These are phyloP conservation scores for Ailuropoda melanoleuca DNA, from an alignment of 2,113 vertebrate species.

Conservation along the genomic window DNA sequence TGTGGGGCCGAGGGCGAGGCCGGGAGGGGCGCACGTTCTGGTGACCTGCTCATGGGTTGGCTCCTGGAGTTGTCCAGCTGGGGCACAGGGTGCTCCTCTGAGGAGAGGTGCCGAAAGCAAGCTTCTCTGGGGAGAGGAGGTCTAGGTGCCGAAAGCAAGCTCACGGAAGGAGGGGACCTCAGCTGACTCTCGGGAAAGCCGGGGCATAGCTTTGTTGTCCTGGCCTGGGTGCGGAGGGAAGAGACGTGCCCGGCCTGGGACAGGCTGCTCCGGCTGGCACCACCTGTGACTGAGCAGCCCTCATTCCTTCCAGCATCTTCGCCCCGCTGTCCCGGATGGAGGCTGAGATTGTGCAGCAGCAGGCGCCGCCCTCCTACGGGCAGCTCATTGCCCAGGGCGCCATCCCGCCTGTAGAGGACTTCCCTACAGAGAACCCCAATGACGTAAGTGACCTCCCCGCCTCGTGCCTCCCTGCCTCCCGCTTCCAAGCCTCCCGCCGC, in stretches of 20 bases:
- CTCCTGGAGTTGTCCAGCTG: background rate
- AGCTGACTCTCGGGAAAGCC: background rate
- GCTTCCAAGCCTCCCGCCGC: background rate
- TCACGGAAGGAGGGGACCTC: background rate
- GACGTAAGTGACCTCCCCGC: constrained; percentile 82
- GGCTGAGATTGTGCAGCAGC: constrained; percentile 92
- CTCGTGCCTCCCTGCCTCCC: too few species aligned
- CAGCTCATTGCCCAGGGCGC: constrained; percentile 94
- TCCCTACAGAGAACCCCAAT: constrained; percentile 92
- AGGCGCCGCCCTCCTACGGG: constrained; percentile 94
- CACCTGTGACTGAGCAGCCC: background rate
- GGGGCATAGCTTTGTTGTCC: background rate
- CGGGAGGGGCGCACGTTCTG: background rate
- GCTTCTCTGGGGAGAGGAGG: too few species aligned
- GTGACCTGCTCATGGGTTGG: background rate
- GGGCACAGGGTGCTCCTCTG: background rate
- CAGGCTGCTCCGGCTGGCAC: background rate
- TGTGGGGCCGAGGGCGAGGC: background rate
- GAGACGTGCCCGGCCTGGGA: background rate
- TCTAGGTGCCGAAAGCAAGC: background rate
- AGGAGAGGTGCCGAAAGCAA: background rate
- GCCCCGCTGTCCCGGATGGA: constrained; percentile 92
- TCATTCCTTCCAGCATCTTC: constrained; percentile 85
- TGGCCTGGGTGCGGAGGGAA: background rate
- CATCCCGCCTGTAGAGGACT: constrained; percentile 94